These are phyloP conservation scores for Cheiracanthium punctorium DNA, from an alignment of 2,888 invertebrate genomes.

Conservation along the genomic window DNA sequence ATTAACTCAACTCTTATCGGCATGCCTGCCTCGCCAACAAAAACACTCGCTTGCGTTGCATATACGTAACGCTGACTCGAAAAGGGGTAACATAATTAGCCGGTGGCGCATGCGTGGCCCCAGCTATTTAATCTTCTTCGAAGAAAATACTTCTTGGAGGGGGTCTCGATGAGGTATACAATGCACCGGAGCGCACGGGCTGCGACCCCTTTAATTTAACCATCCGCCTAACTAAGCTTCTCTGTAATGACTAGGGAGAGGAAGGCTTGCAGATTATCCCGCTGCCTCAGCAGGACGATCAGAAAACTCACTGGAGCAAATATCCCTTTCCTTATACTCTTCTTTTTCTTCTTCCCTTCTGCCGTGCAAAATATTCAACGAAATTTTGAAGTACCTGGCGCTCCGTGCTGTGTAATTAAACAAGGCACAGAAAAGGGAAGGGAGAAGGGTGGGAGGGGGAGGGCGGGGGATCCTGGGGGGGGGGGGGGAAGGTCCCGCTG, in stretches of 20 bases:
- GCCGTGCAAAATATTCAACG: conserved; percentile 49
- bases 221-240: conserved; percentile 60
- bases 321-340: conserved; percentile 30
- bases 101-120: conserved; percentile 40
- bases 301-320: conserved; percentile 48
- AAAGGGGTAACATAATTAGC: conserved; percentile 47
- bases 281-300: conserved; percentile 47
- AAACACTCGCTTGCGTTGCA: neutral
- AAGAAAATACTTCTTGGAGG: conserved; percentile 39
- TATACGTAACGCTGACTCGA: neutral
- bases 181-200: conserved; percentile 48
- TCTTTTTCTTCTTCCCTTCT: conserved; percentile 31
- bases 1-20: conserved; percentile 13
- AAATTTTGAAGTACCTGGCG: conserved; percentile 63
- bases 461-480: conserved; percentile 1
- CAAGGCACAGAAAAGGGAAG: conserved; percentile 30
- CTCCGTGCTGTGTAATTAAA: conserved; percentile 61
- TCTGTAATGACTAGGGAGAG: conserved; percentile 46
- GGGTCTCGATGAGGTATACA: conserved; percentile 46
- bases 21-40: conserved; percentile 1
- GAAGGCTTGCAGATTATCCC: conserved; percentile 48
- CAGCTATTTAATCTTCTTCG: conserved; percentile 54
- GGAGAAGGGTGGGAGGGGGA: neutral
- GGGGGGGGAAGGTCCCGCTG: neutral
- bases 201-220: conserved; percentile 62